A percentile compares a stretch with the other conserved stretches of the same genome.
These are phyloP conservation scores for Clarias pachynema DNA, from an alignment of 2,797 vertebrate species.

Conservation along the genomic window DNA sequence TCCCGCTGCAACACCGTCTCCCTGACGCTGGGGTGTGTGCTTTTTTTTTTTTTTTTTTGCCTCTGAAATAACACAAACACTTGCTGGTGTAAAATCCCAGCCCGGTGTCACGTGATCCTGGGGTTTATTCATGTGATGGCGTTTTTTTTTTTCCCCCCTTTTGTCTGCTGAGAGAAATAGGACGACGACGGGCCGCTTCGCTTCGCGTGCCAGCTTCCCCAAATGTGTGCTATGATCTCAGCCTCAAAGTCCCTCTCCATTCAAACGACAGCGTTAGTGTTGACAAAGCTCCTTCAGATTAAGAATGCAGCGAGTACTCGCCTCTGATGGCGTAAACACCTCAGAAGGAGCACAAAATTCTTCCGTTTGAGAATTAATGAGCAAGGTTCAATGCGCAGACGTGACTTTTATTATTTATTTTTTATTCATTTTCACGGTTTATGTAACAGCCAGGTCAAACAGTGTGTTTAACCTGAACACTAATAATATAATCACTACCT, in stretches of 20 bases:
- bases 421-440: background rate
- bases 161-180: constrained; percentile 39
- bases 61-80: constrained; percentile 58
- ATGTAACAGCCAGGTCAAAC: background rate
- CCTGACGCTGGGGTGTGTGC: constrained; percentile 22
- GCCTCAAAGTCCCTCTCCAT: constrained; percentile 28
- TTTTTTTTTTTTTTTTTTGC: constrained; percentile 19
- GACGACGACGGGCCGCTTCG: constrained; percentile 6
- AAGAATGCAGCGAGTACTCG: constrained; percentile 22
- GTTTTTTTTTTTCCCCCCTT: background rate
- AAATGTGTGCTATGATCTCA: constrained; percentile 27
- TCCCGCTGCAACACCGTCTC: constrained; percentile 45
- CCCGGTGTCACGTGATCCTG: background rate
- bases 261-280: constrained; percentile 23
- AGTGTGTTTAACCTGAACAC: background rate
- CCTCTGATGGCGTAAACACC: background rate
- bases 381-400: background rate
- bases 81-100: constrained; percentile 9
- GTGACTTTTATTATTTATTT: background rate
- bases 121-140: constrained; percentile 36
- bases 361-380: background rate
- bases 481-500: background rate
- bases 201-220: constrained; percentile 27
- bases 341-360: background rate
- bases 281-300: constrained; percentile 37